Evolutionary conservation across 2,888 invertebrate genomes (phyloP), one percentile per base, ranked within the genome.

Genomic region (Pimpla rufipes): DNA sequence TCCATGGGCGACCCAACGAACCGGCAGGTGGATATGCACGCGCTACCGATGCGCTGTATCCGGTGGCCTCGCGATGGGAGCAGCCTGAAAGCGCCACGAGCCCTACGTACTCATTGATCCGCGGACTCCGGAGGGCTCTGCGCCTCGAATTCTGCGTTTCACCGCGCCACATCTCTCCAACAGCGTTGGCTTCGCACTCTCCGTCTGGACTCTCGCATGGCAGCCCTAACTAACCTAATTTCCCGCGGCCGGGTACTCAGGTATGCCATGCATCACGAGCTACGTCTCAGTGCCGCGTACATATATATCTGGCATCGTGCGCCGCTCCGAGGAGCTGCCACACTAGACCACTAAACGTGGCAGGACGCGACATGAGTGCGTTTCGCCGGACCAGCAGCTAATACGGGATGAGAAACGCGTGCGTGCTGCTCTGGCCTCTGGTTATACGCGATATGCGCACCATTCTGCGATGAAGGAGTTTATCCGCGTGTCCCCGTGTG

Each of bases 171-270:
- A 5, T 62, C 35, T 50, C 55, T 40, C 64, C 70, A 59, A n/a
- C n/a, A n/a, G 40, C 40, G 16, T 75, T 79, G 5, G 29, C 55
- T 74, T 70, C 70, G 64, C 57, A n/a, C n/a, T 23, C 50, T 42
- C 70, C 70, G 29, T 57, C 55, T 62, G 66, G 16, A 73, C 67
- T 79, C 47, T 57, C 74, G 5, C 29, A 5, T 52, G 50, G 35
- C 50, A 66, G 64, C 67, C 62, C 67, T 71, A 62, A 66, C 79
- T 83, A 76, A 83, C 71, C 71, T 64, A 76, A 83, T 83, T 83
- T 59, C 21, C 13, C 10, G 21, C 64, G 45, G 68, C 45, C 29
- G 40, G 29, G 18, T 83, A 50, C 67, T 66, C 55, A 50, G 67
- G 21, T 67, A 79, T 79, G 40, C 59, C 10, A 59, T 62, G n/a